Evolutionary conservation across 2,113 vertebrate species (phyloP).

Genomic region (Elachura formosa): DNA sequence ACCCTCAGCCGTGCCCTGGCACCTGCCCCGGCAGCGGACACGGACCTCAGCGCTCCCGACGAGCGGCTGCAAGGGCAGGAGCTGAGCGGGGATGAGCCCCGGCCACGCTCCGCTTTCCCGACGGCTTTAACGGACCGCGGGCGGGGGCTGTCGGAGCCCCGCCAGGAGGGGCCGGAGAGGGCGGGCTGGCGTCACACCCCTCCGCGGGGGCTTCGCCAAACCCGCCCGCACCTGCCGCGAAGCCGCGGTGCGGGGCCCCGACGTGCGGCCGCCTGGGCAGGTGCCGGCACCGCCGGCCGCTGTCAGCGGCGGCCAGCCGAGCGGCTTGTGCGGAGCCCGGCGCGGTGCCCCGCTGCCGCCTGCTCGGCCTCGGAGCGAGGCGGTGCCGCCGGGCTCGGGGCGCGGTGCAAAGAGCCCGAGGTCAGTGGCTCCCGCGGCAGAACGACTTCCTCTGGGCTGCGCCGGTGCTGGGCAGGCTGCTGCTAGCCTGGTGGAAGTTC

Average conservation of each 20-base stretch:
- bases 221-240: neutral
- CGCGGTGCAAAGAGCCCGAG: neutral
- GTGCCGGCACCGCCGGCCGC: neutral
- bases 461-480: neutral
- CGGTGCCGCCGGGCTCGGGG: rapidly evolving
- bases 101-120: neutral
- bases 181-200: neutral
- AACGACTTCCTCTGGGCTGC: neutral
- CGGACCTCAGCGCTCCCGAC: neutral
- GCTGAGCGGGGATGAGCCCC: neutral
- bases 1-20: neutral
- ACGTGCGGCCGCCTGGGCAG: neutral
- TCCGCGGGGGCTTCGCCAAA: neutral
- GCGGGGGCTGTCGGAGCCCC: neutral
- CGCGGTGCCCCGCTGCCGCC: too few species aligned
- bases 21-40: neutral
- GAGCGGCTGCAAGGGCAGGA: neutral
- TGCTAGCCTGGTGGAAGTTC: rapidly evolving
- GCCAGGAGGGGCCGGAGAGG: neutral
- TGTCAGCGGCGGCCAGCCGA: too few species aligned
- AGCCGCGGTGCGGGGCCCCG: neutral
- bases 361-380: neutral
- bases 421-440: neutral
- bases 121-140: neutral
- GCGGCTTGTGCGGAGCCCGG: neutral